Conservation (phyloP, 2,113 vertebrate genomes). For the Diadophis punctatus region DNA sequence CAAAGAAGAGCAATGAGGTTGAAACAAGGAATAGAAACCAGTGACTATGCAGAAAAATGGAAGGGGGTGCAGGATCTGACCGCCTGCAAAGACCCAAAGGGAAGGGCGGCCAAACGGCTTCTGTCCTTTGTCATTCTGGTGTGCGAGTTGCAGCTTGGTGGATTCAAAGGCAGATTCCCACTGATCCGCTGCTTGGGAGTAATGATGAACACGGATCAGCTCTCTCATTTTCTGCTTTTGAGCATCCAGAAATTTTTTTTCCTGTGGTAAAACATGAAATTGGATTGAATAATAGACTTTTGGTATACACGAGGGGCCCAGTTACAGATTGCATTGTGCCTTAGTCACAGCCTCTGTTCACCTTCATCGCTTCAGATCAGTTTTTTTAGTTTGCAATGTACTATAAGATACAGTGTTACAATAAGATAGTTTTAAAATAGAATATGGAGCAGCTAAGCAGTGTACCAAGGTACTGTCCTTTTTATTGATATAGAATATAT, state of each 20-base stretch:
- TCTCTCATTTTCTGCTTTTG: neutral
- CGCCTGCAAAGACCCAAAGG: neutral
- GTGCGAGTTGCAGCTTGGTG: neutral
- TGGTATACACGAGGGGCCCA: neutral
- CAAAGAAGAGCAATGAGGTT: neutral
- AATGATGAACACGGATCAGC: neutral
- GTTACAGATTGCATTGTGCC: neutral
- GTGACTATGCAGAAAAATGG: neutral
- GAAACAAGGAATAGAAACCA: neutral
- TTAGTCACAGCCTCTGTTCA: neutral
- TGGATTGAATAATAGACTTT: neutral
- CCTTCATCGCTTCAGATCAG: neutral
- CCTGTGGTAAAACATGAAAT: neutral
- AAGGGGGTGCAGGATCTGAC: neutral
- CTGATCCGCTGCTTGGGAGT: neutral
- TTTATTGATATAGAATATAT: neutral
- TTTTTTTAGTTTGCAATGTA: neutral
- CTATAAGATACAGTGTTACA: neutral
- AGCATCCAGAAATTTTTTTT: neutral
- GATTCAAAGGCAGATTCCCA: neutral
- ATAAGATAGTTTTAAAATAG: neutral
- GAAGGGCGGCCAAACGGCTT: neutral
- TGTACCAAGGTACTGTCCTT: neutral
- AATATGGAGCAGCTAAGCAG: neutral
- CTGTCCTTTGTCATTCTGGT: neutral